These are phyloP conservation scores for Ceuthmochares aereus DNA, from an alignment of 2,113 vertebrate species.

Conservation along the genomic window DNA sequence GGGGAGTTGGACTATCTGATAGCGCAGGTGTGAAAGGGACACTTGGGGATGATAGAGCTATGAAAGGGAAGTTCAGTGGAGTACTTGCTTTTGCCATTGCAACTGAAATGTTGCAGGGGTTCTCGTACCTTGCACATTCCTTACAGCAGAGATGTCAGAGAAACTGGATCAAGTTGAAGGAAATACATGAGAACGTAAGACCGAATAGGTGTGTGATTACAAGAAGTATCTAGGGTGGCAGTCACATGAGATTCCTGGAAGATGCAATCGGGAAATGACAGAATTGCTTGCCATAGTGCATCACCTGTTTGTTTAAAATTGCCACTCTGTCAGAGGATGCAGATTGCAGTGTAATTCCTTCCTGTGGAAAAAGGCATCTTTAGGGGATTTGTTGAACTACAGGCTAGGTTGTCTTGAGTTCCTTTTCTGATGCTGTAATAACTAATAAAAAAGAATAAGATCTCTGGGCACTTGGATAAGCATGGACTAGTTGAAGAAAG, in stretches of 20 bases:
- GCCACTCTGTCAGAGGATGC: background rate
- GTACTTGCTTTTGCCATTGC: background rate
- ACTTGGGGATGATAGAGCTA: fast-evolving
- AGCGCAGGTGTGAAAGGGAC: background rate
- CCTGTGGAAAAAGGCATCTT: background rate
- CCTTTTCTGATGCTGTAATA: background rate
- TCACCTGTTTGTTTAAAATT: background rate
- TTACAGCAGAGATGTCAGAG: background rate
- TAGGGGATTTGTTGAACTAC: background rate
- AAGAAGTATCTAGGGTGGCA: background rate
- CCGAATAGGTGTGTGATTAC: background rate
- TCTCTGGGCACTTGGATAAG: background rate
- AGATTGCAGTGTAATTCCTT: background rate
- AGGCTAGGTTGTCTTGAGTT: background rate
- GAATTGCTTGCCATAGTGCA: background rate
- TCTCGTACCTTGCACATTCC: background rate
- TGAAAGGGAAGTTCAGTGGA: background rate
- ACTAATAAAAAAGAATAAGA: background rate
- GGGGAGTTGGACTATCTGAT: background rate
- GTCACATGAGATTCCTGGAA: background rate
- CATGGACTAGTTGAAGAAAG: background rate
- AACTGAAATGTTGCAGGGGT: background rate
- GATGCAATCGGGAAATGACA: background rate
- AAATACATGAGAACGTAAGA: background rate
- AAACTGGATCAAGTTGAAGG: background rate